Conservation (phyloP, 37 sponge, comb jelly and placozoan genomes). For the Lycopodina hypogea region DNA sequence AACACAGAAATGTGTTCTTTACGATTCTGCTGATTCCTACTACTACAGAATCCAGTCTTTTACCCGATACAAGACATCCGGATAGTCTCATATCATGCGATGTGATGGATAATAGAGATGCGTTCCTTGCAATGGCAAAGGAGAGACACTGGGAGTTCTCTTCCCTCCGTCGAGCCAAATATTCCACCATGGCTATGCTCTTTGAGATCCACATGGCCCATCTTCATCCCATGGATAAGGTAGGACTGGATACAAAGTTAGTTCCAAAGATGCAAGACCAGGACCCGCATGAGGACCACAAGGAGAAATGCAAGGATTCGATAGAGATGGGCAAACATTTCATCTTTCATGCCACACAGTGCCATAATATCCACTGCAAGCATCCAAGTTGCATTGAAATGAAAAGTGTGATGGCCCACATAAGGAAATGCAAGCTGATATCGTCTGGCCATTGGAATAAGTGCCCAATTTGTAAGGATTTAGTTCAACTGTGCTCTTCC, state of each 20-base stretch:
- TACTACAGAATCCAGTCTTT: slow-evolving; percentile 20
- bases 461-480: slow-evolving; percentile 89
- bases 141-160: slow-evolving; percentile 98
- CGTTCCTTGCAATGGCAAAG: slow-evolving; percentile 88
- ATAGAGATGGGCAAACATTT: slow-evolving; percentile 83
- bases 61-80: slow-evolving; percentile 53
- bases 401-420: slow-evolving; percentile 89
- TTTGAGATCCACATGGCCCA: slow-evolving; percentile 88
- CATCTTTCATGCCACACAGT: slow-evolving; percentile 89
- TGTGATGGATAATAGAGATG: slow-evolving; percentile 96
- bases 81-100: slow-evolving; percentile 90
- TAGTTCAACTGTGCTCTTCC: slow-evolving; percentile 77
- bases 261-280: slow-evolving; percentile 15
- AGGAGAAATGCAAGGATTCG: slow-evolving; percentile 48
- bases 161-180: slow-evolving; percentile 92
- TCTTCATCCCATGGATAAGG: slow-evolving; percentile 82
- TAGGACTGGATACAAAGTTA: slow-evolving; percentile 62
- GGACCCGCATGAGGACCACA: slow-evolving; percentile 19
- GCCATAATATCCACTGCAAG: slow-evolving; percentile 75
- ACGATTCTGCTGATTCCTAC: slow-evolving; percentile 78
- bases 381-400: slow-evolving; percentile 86
- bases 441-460: slow-evolving; percentile 47
- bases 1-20: slow-evolving; percentile 99
- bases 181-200: slow-evolving; percentile 86
- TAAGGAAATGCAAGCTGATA: slow-evolving; percentile 68